Base-by-base conservation (phyloP, 1,140 invertebrate genomes). In the Asbolus verrucosus region DNA sequence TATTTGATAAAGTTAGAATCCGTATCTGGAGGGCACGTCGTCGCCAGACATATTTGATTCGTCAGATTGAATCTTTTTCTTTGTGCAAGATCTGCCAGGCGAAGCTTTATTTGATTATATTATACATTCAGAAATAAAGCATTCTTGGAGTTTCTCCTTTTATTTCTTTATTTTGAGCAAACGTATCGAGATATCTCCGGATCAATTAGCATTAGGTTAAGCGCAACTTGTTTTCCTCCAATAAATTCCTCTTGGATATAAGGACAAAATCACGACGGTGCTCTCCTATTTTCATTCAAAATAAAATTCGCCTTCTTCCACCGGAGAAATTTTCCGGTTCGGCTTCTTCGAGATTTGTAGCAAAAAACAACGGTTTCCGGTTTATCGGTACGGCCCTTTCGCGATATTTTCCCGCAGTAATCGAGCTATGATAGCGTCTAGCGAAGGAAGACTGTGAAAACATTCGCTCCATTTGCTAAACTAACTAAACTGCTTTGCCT, bases 401-500 rank as follows among this genome's bases (percentile, higher is more conserved):
- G 65, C 43, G 33, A 33, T 68, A 68, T 68, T 60, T 68, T 68
- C 54, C 59, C 30, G 59, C 21, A 67, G 67, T 73, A 77, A 78
- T 76, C 71, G 69, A 75, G 75, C 59, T 65, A 46, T 70, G 70
- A 73, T 73, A 76, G 60, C 46, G 54, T 72, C 70, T 69, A 71
- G 67, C 70, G 59, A 59, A 67, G 70, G 75, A 77, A 72, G 74
- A 76, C 77, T 81, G 73, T 76, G 69, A 80, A 81, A 81, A 81
- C 80, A 81, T 75, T 76, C 80, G 79, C 78, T 78, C 80, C 80
- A 81, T 81, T 81, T 81, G 79, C 78, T 81, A 80, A 81, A 81
- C 80, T 80, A 81, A 81, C 80, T 81, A 80, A 81, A 81, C 79
- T 80, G 80, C 77, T 81, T 81, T 81, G 79, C 79, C 76, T 77